Conservation (phyloP, 1,140 invertebrate species). For the Pogonomyrmex barbatus region DNA sequence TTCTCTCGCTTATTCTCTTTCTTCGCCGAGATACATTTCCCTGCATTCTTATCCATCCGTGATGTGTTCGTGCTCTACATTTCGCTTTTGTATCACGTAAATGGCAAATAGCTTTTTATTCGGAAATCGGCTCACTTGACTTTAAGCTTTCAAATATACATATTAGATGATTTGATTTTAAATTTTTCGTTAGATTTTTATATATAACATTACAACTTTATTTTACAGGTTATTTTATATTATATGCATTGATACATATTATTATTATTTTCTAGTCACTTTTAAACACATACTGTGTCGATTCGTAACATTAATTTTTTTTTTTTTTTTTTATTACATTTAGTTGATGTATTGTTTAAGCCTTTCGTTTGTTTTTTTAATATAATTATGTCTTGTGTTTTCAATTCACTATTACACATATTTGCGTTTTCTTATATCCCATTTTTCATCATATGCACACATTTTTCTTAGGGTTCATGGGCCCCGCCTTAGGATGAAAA, state of each 20-base stretch:
- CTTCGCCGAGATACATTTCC: constrained; percentile 37
- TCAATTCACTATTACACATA: constrained; percentile 4
- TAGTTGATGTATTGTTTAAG: not conserved
- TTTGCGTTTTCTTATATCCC: not conserved
- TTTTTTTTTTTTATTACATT: not conserved
- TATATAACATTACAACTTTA: too few species aligned
- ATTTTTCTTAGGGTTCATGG: constrained; percentile 6
- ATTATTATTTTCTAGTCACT: not conserved
- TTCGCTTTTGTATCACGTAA: not conserved
- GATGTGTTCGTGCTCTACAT: constrained; percentile 17
- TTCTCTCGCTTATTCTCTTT: constrained; percentile 44
- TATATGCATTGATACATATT: not conserved
- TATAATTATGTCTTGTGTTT: not conserved
- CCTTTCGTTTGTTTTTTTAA: not conserved
- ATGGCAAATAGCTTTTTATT: constrained; percentile 9
- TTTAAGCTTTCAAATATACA: not conserved
- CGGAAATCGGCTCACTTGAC: not conserved
- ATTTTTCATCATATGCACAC: not conserved
- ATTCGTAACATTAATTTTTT: not conserved
- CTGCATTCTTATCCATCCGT: constrained; percentile 51
- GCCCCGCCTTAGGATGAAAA: constrained; percentile 18
- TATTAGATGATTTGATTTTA: not conserved
- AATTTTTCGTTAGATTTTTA: not conserved
- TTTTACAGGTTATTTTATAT: not conserved
- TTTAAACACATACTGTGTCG: not conserved